These are phyloP conservation scores for Andrena haemorrhoa DNA, from an alignment of 2,888 invertebrate species.

Conservation along the genomic window DNA sequence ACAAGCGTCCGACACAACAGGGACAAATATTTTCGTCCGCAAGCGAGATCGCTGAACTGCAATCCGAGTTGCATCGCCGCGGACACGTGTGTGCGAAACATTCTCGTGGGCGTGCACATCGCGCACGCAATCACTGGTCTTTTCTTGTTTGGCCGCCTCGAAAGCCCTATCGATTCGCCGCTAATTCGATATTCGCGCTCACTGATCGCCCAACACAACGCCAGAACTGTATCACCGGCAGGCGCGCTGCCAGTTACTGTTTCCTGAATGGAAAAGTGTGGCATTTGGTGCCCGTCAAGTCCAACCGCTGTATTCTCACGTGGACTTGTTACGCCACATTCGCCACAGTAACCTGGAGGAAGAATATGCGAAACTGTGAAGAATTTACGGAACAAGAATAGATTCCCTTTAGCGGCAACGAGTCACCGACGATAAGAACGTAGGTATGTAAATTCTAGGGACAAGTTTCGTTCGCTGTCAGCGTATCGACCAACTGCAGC, in stretches of 20 bases:
- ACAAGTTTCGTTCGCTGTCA: no score
- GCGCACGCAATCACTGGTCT: constrained; percentile 30
- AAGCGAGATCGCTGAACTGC: constrained; percentile 27
- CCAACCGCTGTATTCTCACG: no score
- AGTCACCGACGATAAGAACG: no score
- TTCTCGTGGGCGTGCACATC: constrained; percentile 5
- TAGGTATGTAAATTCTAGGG: no score
- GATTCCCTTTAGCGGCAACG: no score
- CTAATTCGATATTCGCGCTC: constrained; percentile 49
- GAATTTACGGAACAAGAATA: no score
- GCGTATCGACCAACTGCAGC: no score
- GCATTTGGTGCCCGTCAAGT: neutral
- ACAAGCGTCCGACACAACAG: constrained; percentile 23
- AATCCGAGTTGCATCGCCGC: constrained; percentile 22
- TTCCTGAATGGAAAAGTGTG: neutral
- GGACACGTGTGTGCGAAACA: constrained; percentile 3
- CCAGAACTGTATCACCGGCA: neutral
- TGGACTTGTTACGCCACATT: no score
- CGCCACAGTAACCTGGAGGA: no score
- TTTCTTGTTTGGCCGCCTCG: constrained; percentile 40
- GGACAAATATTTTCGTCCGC: constrained; percentile 42
- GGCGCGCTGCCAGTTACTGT: neutral
- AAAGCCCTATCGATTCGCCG: constrained; percentile 35
- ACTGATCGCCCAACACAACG: neutral
- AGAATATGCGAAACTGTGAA: no score